Evolutionary conservation across 2,888 invertebrate species (phyloP), one percentile per base, ranked within the genome.

Genomic region (Petrolisthes cinctipes): DNA sequence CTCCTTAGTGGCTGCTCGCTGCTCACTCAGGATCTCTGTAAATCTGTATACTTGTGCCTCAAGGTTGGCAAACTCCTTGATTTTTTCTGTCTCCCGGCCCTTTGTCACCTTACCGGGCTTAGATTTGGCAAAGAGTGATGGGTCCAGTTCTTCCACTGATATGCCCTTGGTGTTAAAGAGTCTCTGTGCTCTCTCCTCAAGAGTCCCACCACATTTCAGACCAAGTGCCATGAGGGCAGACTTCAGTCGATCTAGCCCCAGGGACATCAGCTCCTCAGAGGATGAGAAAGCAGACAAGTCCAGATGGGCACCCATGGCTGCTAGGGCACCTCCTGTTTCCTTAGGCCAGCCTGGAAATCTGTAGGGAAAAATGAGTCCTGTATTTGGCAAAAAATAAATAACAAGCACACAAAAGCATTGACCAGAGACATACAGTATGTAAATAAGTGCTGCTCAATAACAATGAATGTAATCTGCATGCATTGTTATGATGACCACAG

Each of bases 221-320:
- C 98, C 98, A 23, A 99, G 94, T 5, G 99, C 99, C 96, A 99
- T 97, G 17, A 99, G 93, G 0, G 99, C 99, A 0, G 98, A 98
- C 93, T 99, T 99, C 68, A 99, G 94, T 92, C 99, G 95, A 94
- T 99, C 99, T 91, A 99, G 93, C 37, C 99, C 99, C 4, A 99
- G 94, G 0, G 99, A 98, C 0, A 99, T 99, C 90, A 99, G 93
- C 93, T 99, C 99, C 93, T 98, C 97, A 95, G 97, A 97, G 37
- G 98, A 98, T 0, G 98, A 98, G 93, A 99, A 99, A 0, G 98
- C 98, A 0, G 98, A 98, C n/a, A 99, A 94, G 93, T 99, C 99
- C 91, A 99, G 94, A 94, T 98, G 98, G 4, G 99, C 99, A 37
- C 99, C 99, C 5, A 97, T 95, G 92, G 98, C 97, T 0, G 98